Evolutionary conservation across 2,113 vertebrate genomes (phyloP).

Genomic region (Hydrolagus affinis): DNA sequence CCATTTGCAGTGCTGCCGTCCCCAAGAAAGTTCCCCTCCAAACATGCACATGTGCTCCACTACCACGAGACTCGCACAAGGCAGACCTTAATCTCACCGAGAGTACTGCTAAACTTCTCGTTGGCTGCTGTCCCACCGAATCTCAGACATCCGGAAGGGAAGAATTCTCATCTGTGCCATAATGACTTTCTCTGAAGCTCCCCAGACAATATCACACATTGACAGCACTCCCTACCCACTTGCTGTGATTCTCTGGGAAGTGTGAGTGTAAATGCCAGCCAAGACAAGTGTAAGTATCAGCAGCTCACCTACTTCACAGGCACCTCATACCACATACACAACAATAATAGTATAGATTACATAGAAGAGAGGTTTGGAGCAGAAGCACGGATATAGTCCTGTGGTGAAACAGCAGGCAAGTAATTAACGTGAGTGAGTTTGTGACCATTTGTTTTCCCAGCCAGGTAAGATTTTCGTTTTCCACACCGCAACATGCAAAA

Average conservation of each 20-base stretch:
- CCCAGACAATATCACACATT: background rate
- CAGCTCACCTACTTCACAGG: background rate
- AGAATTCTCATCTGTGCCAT: background rate
- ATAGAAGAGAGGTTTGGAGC: conserved; percentile 3
- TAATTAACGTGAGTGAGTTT: background rate
- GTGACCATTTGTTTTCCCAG: background rate
- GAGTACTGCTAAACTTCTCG: too few relatives aligned
- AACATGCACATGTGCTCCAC: too few relatives aligned
- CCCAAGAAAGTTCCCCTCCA: too few relatives aligned
- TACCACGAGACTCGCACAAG: too few relatives aligned
- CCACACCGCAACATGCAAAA: conserved; percentile 10
- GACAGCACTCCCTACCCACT: background rate
- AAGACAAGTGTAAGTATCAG: too few relatives aligned
- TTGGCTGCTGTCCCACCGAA: background rate
- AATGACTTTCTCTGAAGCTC: background rate
- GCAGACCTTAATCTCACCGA: too few relatives aligned
- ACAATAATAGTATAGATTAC: background rate
- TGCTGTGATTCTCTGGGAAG: background rate
- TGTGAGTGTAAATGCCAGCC: background rate
- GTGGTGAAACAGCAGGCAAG: background rate
- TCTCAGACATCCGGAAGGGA: background rate
- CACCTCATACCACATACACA: background rate
- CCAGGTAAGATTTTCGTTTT: background rate
- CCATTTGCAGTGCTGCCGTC: too few relatives aligned
- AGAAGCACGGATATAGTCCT: conserved; percentile 10